These are phyloP conservation scores for Onychomys leucogaster DNA, from an alignment of 2,797 vertebrate genomes.

Conservation along the genomic window DNA sequence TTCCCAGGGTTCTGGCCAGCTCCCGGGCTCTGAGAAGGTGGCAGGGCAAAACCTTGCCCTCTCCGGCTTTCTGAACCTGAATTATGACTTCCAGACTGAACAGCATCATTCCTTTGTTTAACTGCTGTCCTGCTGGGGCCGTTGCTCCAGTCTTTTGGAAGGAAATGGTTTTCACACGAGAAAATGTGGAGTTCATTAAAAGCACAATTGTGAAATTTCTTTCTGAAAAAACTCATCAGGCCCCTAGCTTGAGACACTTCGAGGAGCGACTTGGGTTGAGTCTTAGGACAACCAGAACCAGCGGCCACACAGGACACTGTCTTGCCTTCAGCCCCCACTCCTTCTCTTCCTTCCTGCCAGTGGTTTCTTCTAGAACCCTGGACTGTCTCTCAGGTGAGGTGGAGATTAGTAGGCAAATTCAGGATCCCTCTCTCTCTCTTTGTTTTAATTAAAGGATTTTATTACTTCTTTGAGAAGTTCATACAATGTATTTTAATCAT, in stretches of 20 bases:
- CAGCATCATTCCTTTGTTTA: constrained; percentile 78
- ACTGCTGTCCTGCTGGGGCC: constrained; percentile 62
- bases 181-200: constrained; percentile 75
- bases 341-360: background rate
- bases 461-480: background rate
- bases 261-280: background rate
- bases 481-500: background rate
- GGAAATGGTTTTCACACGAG: constrained; percentile 55
- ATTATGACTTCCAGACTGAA: constrained; percentile 78
- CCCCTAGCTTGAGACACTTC: background rate
- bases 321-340: too few species aligned
- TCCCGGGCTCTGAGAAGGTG: constrained; percentile 41
- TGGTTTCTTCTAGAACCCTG: background rate
- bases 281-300: background rate
- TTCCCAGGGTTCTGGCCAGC: fast-evolving
- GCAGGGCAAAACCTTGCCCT: constrained; percentile 73
- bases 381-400: background rate
- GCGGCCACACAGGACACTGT: fast-evolving
- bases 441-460: background rate
- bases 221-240: background rate
- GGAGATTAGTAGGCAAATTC: background rate
- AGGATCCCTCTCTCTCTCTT: background rate
- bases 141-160: constrained; percentile 61
- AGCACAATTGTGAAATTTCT: constrained; percentile 20
- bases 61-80: constrained; percentile 79